Evolutionary conservation across 2,888 invertebrate genomes (phyloP).

Genomic region (Drosophila mayaguana): DNA sequence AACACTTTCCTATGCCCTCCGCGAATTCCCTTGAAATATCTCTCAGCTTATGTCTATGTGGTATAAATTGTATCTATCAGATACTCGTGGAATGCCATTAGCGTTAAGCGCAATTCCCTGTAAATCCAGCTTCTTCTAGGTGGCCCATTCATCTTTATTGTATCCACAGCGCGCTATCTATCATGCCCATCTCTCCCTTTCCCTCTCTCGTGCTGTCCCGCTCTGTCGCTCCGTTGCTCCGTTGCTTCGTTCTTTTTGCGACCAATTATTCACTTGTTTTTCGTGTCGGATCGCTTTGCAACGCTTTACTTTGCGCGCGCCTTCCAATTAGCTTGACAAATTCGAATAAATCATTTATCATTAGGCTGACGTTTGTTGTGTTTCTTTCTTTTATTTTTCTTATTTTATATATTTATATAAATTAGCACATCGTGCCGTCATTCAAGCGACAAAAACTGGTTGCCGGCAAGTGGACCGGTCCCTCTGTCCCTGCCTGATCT

Average conservation of each 20-base stretch:
- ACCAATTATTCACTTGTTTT: conserved; percentile 35
- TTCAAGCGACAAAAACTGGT: conserved; percentile 63
- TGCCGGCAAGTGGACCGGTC: conserved; percentile 61
- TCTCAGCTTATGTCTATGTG: not conserved
- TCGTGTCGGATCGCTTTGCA: not conserved
- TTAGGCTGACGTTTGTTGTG: conserved; percentile 44
- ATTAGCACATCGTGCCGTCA: conserved; percentile 63
- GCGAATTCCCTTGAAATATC: conserved; percentile 6
- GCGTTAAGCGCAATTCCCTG: conserved; percentile 34
- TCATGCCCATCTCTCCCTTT: not conserved
- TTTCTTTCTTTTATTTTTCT: conserved; percentile 2
- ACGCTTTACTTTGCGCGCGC: conserved; percentile 53
- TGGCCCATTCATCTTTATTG: conserved; percentile 8
- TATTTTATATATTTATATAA: conserved; percentile 49
- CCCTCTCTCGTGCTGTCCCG: not conserved
- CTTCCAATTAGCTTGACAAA: conserved; percentile 64
- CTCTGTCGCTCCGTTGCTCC: not conserved
- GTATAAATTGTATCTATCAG: conserved; percentile 2
- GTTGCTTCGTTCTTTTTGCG: not conserved
- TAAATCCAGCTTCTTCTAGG: conserved; percentile 12
- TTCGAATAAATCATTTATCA: conserved; percentile 71
- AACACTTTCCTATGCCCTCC: not conserved
- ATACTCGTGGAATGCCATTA: conserved; percentile 16
- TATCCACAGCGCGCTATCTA: conserved; percentile 9
- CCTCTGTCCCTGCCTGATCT: not conserved